Base-by-base conservation (phyloP, 2,888 invertebrate genomes). In the Zygaena filipendulae region DNA sequence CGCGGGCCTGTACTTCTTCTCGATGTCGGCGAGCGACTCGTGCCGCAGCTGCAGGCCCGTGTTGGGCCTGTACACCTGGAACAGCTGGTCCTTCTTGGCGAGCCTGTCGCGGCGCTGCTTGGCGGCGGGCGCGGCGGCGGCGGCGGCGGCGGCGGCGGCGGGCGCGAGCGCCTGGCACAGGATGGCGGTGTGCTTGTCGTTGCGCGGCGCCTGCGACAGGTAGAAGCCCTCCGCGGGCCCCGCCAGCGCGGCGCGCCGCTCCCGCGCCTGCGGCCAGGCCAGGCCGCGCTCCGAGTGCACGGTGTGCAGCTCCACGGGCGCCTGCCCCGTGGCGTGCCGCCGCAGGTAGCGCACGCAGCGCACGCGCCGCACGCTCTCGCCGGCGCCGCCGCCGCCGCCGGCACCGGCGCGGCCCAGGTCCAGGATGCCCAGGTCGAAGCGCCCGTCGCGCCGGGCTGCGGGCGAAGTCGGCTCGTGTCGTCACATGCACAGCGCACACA, bases 181-280 rank as follows among this genome's bases (percentile, higher is more conserved):
- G 35, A 97, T 88, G 4, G 93, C 92, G 0, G 93, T 93, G 63
- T 91, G 87, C 61, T 94, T 94, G 44, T 85, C 86, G 69, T 92
- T 92, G 38, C 94, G 84, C 35, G 89, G 79, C 75, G 91, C 90
- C 59, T 88, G 87, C 8, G 95, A 93, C 25, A 96, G 59, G 75
- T 96, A 97, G 81, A 96, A 97, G 6, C 97, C 97, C 66, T 97
- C 96, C 48, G 91, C 87, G 29, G 86, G 72, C 0, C 88, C 89
- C 0, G 83, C 75, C 32, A 92, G 82, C 43, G 91, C 90, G 0
- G 86, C 77, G 70, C 86, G 87, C 62, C 93, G 90, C 39, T 94
- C 91, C 48, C 90, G 77, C 0, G 96, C 96, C 44, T 92, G 91
- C 12, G 88, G 82, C 94, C 95, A 96, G 35, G 90, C 89, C 90